phyloP scores from a whole-genome alignment of 2,113 vertebrate species.

The Burhinus bistriatus region DNA sequence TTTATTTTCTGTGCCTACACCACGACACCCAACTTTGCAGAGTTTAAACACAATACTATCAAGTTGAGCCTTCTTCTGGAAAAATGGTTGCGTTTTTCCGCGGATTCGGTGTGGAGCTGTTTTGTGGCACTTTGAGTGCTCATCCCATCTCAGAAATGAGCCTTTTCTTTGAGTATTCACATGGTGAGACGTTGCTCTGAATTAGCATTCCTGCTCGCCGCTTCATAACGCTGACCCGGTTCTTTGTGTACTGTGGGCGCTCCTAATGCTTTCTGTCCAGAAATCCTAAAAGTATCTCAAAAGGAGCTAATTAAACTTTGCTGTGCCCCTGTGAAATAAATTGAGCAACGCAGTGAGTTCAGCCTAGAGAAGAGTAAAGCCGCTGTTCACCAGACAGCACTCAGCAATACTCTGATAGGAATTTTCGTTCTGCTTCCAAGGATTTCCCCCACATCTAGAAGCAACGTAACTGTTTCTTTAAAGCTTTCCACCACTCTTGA shows the following conservation, averaged over 20 bases:
- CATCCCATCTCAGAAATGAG: not conserved
- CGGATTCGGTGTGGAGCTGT: not conserved
- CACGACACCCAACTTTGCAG: not conserved
- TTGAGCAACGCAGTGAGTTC: not conserved
- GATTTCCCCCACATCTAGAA: not conserved
- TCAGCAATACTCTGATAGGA: too few species aligned
- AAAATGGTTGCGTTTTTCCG: not conserved
- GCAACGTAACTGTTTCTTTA: not conserved
- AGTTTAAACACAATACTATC: not conserved
- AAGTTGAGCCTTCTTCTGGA: not conserved
- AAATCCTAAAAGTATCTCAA: not conserved
- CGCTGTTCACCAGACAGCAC: not conserved
- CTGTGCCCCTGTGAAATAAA: not conserved
- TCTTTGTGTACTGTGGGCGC: not conserved
- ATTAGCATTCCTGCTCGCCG: not conserved
- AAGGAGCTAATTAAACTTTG: not conserved
- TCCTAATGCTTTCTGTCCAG: not conserved
- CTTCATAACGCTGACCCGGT: fast-evolving
- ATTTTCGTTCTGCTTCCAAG: too few species aligned
- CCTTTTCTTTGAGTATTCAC: not conserved
- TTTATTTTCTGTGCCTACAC: not conserved
- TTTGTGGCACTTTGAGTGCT: not conserved
- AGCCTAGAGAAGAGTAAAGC: not conserved
- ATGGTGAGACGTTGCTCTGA: not conserved
- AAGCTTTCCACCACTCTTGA: not conserved